Conservation (phyloP, 2,113 vertebrate genomes). For the Ochotona princeps region DNA sequence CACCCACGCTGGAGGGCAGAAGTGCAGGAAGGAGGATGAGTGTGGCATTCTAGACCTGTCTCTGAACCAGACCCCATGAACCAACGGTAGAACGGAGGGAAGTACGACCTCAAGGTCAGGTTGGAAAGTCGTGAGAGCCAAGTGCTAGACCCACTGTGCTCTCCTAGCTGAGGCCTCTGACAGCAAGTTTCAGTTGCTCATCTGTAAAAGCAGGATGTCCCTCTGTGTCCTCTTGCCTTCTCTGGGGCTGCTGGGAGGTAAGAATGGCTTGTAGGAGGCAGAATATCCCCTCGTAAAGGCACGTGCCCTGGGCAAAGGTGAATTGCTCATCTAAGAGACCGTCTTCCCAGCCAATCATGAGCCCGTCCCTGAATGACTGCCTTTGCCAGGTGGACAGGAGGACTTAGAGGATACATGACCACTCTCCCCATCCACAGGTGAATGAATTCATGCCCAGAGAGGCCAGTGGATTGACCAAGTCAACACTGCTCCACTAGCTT, state of each 20-base stretch:
- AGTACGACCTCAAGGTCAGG: not conserved
- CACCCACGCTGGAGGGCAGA: too few relatives aligned
- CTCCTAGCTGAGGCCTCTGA: not conserved
- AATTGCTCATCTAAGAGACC: not conserved
- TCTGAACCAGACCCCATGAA: not conserved
- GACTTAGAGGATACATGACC: not conserved
- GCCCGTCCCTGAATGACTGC: accelerated
- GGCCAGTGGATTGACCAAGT: not conserved
- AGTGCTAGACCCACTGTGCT: not conserved
- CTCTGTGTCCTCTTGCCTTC: accelerated
- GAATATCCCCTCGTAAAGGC: too few relatives aligned
- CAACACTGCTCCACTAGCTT: not conserved
- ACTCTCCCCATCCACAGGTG: not conserved
- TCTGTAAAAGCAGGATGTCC: too few relatives aligned
- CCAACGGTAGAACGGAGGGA: not conserved
- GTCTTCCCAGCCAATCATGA: not conserved
- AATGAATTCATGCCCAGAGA: not conserved
- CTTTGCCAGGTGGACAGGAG: not conserved
- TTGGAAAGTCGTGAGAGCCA: not conserved
- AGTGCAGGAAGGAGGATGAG: too few relatives aligned
- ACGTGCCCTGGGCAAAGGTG: not conserved
- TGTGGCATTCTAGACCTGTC: too few relatives aligned
- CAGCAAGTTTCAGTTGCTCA: too few relatives aligned
- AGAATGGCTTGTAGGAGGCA: not conserved
- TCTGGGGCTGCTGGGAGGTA: not conserved